Evolutionary conservation across 2,113 vertebrate genomes (phyloP).

Genomic region (Ellobius talpinus): DNA sequence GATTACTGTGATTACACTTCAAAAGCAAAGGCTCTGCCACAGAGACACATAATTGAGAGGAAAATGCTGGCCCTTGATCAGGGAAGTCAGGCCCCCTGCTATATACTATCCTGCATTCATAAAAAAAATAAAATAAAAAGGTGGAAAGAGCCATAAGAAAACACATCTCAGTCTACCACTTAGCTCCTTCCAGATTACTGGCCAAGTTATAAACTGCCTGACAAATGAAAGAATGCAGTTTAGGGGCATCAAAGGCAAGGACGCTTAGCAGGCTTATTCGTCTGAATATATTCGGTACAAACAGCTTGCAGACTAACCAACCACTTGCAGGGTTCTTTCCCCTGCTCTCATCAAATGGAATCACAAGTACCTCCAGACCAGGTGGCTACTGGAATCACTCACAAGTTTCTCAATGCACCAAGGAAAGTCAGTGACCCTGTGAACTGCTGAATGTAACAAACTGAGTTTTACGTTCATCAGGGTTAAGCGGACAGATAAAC

Average conservation of each 20-base stretch:
- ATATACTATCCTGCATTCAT: constrained; percentile 81
- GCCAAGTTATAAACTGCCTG: constrained; percentile 63
- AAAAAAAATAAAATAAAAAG: constrained; percentile 77
- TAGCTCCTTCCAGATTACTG: constrained; percentile 76
- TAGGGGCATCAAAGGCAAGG: constrained; percentile 72
- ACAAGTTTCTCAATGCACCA: constrained; percentile 49
- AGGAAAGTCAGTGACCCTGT: constrained; percentile 46
- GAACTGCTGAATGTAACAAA: constrained; percentile 11
- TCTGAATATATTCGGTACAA: constrained; percentile 60
- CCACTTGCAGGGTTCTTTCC: constrained; percentile 26
- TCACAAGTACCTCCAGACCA: neutral
- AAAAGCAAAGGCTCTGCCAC: constrained; percentile 87
- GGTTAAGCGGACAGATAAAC: neutral
- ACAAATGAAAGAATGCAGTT: constrained; percentile 72
- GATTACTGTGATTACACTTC: constrained; percentile 90
- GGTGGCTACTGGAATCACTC: neutral
- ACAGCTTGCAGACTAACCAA: constrained; percentile 56
- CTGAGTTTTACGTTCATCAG: neutral
- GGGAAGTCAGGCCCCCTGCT: constrained; percentile 83
- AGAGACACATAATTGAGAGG: constrained; percentile 87
- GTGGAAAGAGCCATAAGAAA: constrained; percentile 53
- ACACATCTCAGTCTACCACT: constrained; percentile 52
- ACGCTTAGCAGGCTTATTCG: constrained; percentile 54
- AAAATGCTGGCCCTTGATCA: constrained; percentile 85
- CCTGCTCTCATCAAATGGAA: constrained; percentile 56